Evolutionary conservation across 2,113 vertebrate genomes (phyloP), one percentile per base, ranked within the genome.

Genomic region (Urocolius indicus): DNA sequence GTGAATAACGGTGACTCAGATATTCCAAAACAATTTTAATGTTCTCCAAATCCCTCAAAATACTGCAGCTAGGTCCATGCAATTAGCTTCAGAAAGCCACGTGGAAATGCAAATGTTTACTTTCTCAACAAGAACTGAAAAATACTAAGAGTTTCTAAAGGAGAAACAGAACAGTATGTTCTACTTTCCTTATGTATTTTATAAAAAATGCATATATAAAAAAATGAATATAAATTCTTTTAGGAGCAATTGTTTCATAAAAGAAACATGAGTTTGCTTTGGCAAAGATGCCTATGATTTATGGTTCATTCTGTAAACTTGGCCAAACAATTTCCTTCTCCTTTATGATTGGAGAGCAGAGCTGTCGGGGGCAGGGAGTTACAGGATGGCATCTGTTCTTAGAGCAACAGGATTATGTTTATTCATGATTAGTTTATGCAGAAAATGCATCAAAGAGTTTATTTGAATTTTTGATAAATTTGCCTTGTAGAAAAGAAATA

Each of bases 231-330:
- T 92, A 95, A 95, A 95, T 95, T 93, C 45, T 96, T 97, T 96
- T 88, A 96, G 93, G 63, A 97, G 86, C 92, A 96, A 97, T 97
- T 96, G 96, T 97, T 97, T 97, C 95, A 96, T 97, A 96, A 97
- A 97, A 97, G 91, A 97, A 96, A 97, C 93, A 96, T 96, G 96
- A 97, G 94, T 96, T 96, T 92, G 78, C 90, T 97, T 97, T 96
- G 94, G 95, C 95, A 97, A 97, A 92, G 86, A 95, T 90, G 81
- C 71, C 61, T 87, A 10, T 97, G 96, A 97, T 97, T 97, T 97
- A 97, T 97, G 94, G 94, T 97, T 97, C 94, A 72, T 93, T 97
- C 93, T 92, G 78, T 93, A 97, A 97, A 97, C 94, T 95, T 96
- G 85, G 95, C 95, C 96, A 94, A 96, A 96, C 91, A 87, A 96